These are phyloP conservation scores for Epinotia nisella DNA, from an alignment of 2,888 invertebrate genomes.

Conservation along the genomic window DNA sequence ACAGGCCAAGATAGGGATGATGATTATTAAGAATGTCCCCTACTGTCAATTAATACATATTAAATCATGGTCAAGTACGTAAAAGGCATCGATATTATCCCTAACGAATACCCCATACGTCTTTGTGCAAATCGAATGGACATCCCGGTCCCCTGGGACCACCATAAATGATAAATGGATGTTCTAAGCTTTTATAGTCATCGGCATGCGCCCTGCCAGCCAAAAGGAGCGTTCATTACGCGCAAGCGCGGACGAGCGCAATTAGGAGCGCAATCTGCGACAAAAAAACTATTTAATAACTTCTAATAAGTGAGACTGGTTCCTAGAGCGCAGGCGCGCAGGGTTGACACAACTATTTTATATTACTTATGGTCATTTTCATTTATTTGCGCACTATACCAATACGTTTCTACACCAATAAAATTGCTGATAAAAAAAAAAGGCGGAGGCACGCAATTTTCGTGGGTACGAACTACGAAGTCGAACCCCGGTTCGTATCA, in stretches of 20 bases:
- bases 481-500: too few species aligned
- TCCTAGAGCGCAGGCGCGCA: conserved; percentile 58
- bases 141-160: conserved; percentile 14
- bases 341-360: conserved; percentile 41
- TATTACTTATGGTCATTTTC: neutral
- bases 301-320: conserved; percentile 65
- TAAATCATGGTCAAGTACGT: neutral
- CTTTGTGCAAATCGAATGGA: neutral
- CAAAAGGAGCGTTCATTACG: conserved; percentile 38
- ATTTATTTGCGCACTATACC: neutral
- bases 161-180: conserved; percentile 26
- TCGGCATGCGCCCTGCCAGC: conserved; percentile 21
- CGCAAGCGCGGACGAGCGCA: conserved; percentile 47
- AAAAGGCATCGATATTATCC: neutral
- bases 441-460: too few species aligned
- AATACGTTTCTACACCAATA: too few species aligned
- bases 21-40: too few species aligned
- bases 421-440: too few species aligned
- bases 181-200: conserved; percentile 26
- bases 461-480: too few species aligned
- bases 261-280: conserved; percentile 55
- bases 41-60: neutral
- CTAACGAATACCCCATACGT: neutral
- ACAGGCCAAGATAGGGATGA: too few species aligned
- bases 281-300: conserved; percentile 72